Evolutionary conservation across 2,113 vertebrate genomes (phyloP).

Genomic region (Siniperca knerii): DNA sequence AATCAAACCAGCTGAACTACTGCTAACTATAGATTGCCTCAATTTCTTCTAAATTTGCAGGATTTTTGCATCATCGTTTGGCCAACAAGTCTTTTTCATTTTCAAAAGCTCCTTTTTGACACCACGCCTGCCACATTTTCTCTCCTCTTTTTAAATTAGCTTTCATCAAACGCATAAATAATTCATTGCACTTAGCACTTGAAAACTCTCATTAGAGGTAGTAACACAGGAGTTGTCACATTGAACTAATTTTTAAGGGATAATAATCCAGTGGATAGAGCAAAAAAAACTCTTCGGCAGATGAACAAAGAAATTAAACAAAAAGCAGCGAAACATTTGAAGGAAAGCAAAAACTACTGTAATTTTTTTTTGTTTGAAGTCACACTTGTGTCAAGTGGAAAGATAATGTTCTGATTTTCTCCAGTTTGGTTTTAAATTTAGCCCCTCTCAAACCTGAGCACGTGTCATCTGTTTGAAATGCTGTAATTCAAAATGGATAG

Average conservation of each 20-base stretch:
- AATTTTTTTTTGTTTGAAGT: background rate
- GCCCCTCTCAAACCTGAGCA: background rate
- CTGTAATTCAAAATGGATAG: background rate
- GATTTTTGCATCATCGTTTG: constrained; percentile 54
- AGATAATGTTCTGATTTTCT: background rate
- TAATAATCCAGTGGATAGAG: background rate
- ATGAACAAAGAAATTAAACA: constrained; percentile 12
- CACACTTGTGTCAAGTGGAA: background rate
- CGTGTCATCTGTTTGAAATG: background rate
- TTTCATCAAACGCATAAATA: constrained; percentile 53
- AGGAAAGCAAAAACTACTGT: background rate
- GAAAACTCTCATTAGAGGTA: constrained; percentile 44
- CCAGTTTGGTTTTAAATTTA: background rate
- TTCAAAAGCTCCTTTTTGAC: constrained; percentile 19
- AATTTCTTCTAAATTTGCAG: constrained; percentile 49
- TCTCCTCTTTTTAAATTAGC: constrained; percentile 18
- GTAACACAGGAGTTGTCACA: constrained; percentile 25
- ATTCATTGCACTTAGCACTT: constrained; percentile 33
- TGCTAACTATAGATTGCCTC: background rate
- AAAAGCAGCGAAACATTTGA: background rate
- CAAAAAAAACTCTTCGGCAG: background rate
- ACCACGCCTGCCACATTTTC: background rate
- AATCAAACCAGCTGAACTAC: constrained; percentile 45
- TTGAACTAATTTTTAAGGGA: background rate
- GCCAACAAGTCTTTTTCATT: constrained; percentile 22